phyloP scores from a whole-genome alignment of 2,797 vertebrate genomes.

The Enteromius argenteus region DNA sequence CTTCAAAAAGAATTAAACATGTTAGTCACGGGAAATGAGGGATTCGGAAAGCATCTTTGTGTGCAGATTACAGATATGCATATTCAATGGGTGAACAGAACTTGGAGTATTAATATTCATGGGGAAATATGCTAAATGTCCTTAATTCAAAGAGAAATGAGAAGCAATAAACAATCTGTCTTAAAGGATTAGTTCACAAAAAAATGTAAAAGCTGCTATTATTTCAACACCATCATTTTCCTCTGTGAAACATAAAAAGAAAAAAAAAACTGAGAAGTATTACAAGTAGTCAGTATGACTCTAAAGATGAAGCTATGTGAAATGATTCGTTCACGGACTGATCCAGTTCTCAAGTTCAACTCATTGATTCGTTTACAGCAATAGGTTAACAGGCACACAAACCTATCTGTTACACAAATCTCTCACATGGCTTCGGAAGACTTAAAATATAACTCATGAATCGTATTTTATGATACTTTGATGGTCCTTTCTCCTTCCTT shows the following conservation, averaged over 20 bases:
- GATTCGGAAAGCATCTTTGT: constrained; percentile 28
- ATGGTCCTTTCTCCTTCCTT: not conserved
- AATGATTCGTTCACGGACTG: not conserved
- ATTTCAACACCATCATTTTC: not conserved
- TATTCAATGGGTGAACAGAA: constrained; percentile 38
- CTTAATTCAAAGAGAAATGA: constrained; percentile 27
- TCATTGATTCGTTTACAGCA: not conserved
- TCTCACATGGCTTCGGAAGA: not conserved
- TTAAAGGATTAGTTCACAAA: constrained; percentile 8
- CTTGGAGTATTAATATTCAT: constrained; percentile 37
- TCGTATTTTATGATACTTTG: not conserved
- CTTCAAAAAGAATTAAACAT: constrained; percentile 39
- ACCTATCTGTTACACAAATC: not conserved
- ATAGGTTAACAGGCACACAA: not conserved
- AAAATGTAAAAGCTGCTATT: constrained; percentile 32
- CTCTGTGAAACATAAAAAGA: not conserved
- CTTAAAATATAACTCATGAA: not conserved
- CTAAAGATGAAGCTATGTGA: not conserved
- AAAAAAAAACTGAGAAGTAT: not conserved
- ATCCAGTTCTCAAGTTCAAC: not conserved
- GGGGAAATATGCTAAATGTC: constrained; percentile 18
- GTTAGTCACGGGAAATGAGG: constrained; percentile 21
- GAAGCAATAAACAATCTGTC: not conserved
- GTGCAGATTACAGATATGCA: constrained; percentile 47
- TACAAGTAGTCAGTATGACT: not conserved